Percentiles rank a stretch among this genome's conserved stretches.
Conservation (phyloP, 2,797 vertebrate genomes). For the Eospalax fontanierii region DNA sequence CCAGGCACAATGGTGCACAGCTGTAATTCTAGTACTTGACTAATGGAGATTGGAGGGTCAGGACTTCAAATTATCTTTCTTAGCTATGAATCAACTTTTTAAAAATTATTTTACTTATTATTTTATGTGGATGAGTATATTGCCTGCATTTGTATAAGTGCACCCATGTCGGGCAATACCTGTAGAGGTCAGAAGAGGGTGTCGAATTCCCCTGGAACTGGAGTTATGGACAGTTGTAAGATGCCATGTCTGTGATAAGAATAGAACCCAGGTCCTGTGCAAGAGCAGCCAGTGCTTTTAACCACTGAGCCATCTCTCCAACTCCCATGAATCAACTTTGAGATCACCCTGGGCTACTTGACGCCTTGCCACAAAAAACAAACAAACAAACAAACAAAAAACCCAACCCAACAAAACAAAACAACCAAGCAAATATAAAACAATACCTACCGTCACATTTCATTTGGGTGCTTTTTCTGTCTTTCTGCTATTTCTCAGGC, state of each 20-base stretch:
- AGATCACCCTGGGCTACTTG: neutral
- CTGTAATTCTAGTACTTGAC: neutral
- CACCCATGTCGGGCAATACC: too few relatives aligned
- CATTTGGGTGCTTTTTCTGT: conserved; percentile 22
- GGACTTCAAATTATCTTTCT: neutral
- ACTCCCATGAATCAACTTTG: neutral
- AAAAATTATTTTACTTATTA: too few relatives aligned
- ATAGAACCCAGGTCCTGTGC: too few relatives aligned
- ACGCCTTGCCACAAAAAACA: neutral
- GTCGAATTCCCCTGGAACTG: too few relatives aligned
- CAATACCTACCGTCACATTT: neutral
- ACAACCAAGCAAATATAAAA: neutral
- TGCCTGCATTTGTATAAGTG: too few relatives aligned
- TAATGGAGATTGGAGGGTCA: neutral
- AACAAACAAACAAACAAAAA: neutral
- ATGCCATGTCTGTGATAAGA: too few relatives aligned
- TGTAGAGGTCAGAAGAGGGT: too few relatives aligned
- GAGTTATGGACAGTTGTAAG: too few relatives aligned
- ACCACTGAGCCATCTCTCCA: too few relatives aligned
- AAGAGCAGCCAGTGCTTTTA: too few relatives aligned
- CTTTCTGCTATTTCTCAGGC: conserved; percentile 50
- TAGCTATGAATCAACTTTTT: neutral
- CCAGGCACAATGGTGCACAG: neutral
- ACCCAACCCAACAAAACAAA: neutral
- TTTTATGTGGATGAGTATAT: too few relatives aligned